Conservation (phyloP, 2,797 vertebrate genomes). For the Vireo griseus region DNA sequence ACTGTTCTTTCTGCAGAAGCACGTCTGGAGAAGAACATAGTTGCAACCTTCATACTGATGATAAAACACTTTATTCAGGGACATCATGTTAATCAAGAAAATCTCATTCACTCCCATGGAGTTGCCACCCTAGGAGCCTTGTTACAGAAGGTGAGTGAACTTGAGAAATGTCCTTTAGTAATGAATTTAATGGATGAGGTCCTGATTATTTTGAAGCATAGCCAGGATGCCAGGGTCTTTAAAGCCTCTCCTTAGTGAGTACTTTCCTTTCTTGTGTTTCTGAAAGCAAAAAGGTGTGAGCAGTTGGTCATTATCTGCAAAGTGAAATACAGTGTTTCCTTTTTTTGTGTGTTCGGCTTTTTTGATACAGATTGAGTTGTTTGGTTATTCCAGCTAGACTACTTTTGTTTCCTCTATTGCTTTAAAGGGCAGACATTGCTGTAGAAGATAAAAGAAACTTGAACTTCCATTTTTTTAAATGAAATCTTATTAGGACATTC, state of each 20-base stretch:
- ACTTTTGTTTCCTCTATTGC: background rate
- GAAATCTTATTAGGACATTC: background rate
- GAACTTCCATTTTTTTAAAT: background rate
- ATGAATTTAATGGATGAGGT: background rate
- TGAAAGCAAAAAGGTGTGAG: background rate
- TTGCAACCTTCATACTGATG: slow-evolving; percentile 92
- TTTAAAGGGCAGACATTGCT: background rate
- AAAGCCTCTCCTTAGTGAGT: background rate
- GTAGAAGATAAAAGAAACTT: background rate
- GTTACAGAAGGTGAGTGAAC: slow-evolving; percentile 86
- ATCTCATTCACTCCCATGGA: slow-evolving; percentile 86
- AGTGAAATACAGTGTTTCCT: background rate
- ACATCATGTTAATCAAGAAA: slow-evolving; percentile 93
- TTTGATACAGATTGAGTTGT: background rate
- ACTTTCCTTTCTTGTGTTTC: background rate
- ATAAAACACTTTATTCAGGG: slow-evolving; percentile 95
- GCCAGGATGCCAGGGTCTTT: background rate
- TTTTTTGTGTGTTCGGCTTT: background rate
- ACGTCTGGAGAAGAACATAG: slow-evolving; percentile 90
- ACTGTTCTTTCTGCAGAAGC: slow-evolving; percentile 81
- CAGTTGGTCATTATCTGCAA: background rate
- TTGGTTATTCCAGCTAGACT: background rate
- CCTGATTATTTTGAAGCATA: background rate
- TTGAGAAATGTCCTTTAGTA: background rate
- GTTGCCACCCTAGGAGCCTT: slow-evolving; percentile 86